Base-by-base conservation (phyloP, 1,140 invertebrate genomes). In the Papilio machaon region DNA sequence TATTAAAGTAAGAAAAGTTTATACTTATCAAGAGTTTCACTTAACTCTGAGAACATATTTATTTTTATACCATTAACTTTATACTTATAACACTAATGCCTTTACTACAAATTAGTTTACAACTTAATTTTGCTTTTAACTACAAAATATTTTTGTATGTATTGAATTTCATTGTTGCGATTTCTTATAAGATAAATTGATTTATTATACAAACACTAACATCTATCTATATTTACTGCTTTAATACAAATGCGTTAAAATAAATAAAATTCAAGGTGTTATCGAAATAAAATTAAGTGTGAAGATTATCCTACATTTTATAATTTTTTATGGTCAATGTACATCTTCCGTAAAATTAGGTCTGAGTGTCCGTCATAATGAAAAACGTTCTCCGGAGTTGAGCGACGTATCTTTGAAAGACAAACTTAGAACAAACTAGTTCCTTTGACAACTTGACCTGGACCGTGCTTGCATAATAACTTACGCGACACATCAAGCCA, bases 311-410 rank as follows among this genome's bases (percentile, higher is more conserved):
- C 23, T 30, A 30, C 64, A 67, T 35, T 67, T 67, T 35, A 0
- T 3, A 35, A 35, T 35, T 67, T 67, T 35, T 52, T 75, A 30
- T 30, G 73, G 47, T 52, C 46, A 76, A 38, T 15, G n/a, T 75
- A 52, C 74, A 76, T 35, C 74, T 54, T 52, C 17, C 74, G 47
- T 54, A n/a, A 52, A 75, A 76, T 76, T 76, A 52, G 74, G n/a
- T 76, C 74, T 73, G 47, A 76, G 74, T 76, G 74, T 52, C n/a
- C 47, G 19, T 35, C 73, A 17, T 73, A 23, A 76, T 52, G 47
- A 54, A 52, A 76, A 19, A 19, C n/a, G 47, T 70, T 38, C 64
- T 43, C n/a, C 70, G 35, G 38, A 73, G 67, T 73, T 43, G 35
- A 73, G 38, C 13, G 38, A 9, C 15, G 70, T 73, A 73, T 46